Base-by-base conservation (phyloP, 23 tunicate species). In the Botrylloides violaceus region DNA sequence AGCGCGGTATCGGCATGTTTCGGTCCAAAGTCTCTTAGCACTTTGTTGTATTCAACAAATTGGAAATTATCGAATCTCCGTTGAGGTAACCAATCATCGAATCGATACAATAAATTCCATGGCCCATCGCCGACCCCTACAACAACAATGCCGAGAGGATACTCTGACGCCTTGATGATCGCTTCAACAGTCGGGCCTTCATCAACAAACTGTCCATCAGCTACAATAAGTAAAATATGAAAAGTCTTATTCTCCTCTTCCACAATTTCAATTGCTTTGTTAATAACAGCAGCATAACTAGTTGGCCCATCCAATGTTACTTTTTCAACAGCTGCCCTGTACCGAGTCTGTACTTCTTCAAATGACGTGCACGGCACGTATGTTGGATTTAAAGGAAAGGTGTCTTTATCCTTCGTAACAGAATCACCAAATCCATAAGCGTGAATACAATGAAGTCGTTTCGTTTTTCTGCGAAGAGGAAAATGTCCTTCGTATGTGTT, bases 91-190 rank as follows among this genome's bases (percentile, higher is more conserved):
- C 97, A 90, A 63, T 90, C 97, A 60, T 90, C 97, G 49, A 90
- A 90, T 47, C 87, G 84, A 37, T 74, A 77, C 73, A 90, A 27
- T 19, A 71, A 60, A 2, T 73, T 65, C 97, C 97, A 90, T 0
- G 97, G 97, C 19, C 97, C 97, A 70, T 90, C 97, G 35, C 97
- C 97, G n/a, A 90, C 85, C 5, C 97, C 97, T 23, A 90, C 90
- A 6, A 90, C 97, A 2, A 90, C 79, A 61, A 90, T 90, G 68
- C 97, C 83, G 19, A 90, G 70, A 1, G 97, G 97, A 49, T 90
- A 75, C 28, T 65, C 55, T 6, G 97, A 90, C 2, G 97, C 97
- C 20, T 76, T 85, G 2, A 90, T 84, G 34, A 90, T 83, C 0
- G 97, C 97, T 49, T 83, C 49, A 2, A 77, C 78, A 15, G 97